Evolutionary conservation across 2,797 vertebrate genomes (phyloP), one percentile per base, ranked within the genome.

Genomic region (Thaleichthys pacificus): DNA sequence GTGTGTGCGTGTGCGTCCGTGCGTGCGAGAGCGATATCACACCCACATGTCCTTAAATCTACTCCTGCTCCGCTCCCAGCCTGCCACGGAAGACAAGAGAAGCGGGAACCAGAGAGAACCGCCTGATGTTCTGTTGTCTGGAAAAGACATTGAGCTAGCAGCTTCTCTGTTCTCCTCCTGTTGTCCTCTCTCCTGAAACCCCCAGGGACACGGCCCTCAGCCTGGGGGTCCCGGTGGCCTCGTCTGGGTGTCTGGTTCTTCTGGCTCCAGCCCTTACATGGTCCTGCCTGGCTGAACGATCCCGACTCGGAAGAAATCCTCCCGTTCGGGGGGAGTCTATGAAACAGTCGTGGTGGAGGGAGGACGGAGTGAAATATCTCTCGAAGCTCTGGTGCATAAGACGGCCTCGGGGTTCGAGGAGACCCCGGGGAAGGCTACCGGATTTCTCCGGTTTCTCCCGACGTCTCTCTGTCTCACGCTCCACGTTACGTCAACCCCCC

Each of bases 71-170:
- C 6, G 19, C 61, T 22, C 22, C 26, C 12, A 17, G 2, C 17
- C 15, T 24, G 49, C 26, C 32, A 58, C 21, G 32, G 1, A 5
- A 66, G 64, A 15, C 15, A 17, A 66, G 69, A 73, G 66, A 7
- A 66, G 63, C 72, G 58, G 69, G 77, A 73, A 75, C 74, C 54
- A 28, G 42, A 58, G 78, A 80, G 67, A 68, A 65, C 15, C 9
- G 26, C 51, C 51, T 7, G 47, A 75, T 8, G 19, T 68, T 47
- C 66, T 26, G 4, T 24, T 79, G 85, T 72, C 80, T 85, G 87
- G 82, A 81, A 75, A 91, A 89, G 66, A 76, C 68, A 84, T 89
- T 49, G 77, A 71, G 76, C 71, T 17, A 70, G 73, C 54, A 24
- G 51, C 24, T 71, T 49, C 26, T 63, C 38, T 14, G 5, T 63